Evolutionary conservation across 2,888 invertebrate genomes (phyloP).

Genomic region (Agonopterix heracliana): DNA sequence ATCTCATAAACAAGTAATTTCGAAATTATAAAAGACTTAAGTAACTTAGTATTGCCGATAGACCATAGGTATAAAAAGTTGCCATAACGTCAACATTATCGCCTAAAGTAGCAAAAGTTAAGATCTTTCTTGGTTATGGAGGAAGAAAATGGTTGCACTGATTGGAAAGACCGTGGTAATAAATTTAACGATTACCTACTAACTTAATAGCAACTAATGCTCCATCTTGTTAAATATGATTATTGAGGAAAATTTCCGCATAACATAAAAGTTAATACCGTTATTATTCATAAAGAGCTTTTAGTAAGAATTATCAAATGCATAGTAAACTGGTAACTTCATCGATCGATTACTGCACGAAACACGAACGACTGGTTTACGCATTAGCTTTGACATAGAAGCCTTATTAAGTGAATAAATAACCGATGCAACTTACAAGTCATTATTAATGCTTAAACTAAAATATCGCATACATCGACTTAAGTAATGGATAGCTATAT

Average conservation of each 20-base stretch:
- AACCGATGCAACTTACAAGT: conserved; percentile 21
- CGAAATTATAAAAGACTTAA: too few species aligned
- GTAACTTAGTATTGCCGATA: too few species aligned
- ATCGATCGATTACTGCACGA: conserved; percentile 26
- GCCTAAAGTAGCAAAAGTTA: too few species aligned
- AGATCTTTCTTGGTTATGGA: too few species aligned
- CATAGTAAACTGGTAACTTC: conserved; percentile 7
- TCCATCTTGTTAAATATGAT: too few species aligned
- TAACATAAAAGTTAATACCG: conserved; percentile 13
- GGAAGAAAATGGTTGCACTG: too few species aligned
- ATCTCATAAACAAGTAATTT: too few species aligned
- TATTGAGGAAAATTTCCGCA: background rate
- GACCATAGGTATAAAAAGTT: too few species aligned
- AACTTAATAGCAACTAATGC: too few species aligned
- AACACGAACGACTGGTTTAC: conserved; percentile 36
- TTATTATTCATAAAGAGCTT: conserved; percentile 40
- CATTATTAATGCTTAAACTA: conserved; percentile 11
- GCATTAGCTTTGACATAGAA: conserved; percentile 45
- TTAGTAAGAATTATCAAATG: conserved; percentile 27
- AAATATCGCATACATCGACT: conserved; percentile 6
- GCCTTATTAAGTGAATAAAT: conserved; percentile 36
- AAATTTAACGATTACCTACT: too few species aligned
- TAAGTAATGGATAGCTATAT: conserved; percentile 5
- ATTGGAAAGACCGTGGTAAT: too few species aligned
- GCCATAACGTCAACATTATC: too few species aligned